A percentile compares a stretch with the other conserved stretches of the same genome.
These are phyloP conservation scores for Drosophila kohkoa DNA, from an alignment of 1,140 invertebrate genomes.

Conservation along the genomic window DNA sequence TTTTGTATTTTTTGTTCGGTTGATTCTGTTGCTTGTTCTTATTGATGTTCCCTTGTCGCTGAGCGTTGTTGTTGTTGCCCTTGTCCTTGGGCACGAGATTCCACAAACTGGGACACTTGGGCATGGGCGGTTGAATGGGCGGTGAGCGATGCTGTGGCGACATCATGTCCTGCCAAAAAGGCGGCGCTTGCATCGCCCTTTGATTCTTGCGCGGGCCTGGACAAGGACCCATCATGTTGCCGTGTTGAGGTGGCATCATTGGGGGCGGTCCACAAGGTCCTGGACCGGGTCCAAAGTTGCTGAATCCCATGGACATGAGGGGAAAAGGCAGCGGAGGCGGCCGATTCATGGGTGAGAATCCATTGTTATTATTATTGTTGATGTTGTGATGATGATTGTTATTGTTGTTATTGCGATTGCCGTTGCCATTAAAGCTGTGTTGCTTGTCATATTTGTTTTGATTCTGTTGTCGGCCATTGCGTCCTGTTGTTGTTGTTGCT, in stretches of 20 bases:
- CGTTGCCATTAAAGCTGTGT: constrained; percentile 21
- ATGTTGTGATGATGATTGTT: constrained; percentile 11
- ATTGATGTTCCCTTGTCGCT: constrained; percentile 21
- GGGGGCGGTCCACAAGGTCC: constrained; percentile 37
- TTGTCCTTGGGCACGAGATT: constrained; percentile 68
- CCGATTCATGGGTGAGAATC: constrained; percentile 46
- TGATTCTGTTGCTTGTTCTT: constrained; percentile 38
- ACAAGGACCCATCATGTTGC: constrained; percentile 26
- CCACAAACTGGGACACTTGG: constrained; percentile 70
- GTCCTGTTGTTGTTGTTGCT: not conserved
- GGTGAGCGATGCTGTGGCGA: constrained; percentile 57
- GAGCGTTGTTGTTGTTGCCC: constrained; percentile 29
- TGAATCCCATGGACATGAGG: constrained; percentile 55
- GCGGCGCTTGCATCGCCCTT: constrained; percentile 63
- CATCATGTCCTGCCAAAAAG: constrained; percentile 78
- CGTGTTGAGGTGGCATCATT: constrained; percentile 42
- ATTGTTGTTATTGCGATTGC: constrained; percentile 25
- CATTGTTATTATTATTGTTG: constrained; percentile 36
- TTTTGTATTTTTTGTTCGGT: constrained; percentile 57
- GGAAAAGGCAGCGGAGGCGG: constrained; percentile 68
- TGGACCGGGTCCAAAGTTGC: constrained; percentile 55
- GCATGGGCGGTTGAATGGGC: constrained; percentile 73
- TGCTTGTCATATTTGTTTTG: constrained; percentile 29
- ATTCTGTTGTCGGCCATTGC: constrained; percentile 37
- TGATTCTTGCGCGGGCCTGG: constrained; percentile 34